Percentiles rank a stretch among this genome's conserved stretches.
These are phyloP conservation scores for Amphibalanus amphitrite DNA, from an alignment of 1,140 invertebrate species.

Conservation along the genomic window DNA sequence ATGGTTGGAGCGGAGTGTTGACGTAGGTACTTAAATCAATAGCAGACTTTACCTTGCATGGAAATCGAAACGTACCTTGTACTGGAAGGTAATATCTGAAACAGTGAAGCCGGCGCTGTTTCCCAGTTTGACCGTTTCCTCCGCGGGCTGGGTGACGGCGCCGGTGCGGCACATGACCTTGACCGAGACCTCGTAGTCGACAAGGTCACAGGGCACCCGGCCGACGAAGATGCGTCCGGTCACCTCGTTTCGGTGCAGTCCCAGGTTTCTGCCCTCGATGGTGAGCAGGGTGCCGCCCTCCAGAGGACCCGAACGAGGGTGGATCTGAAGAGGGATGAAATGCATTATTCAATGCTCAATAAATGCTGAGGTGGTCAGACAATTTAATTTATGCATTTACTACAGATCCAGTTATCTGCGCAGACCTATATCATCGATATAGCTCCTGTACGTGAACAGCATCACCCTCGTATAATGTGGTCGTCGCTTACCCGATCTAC, in stretches of 20 bases:
- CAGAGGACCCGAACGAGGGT: slow-evolving; percentile 79
- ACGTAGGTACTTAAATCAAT: too few species aligned
- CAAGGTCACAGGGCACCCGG: slow-evolving; percentile 65
- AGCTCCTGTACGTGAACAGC: too few species aligned
- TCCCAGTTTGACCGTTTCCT: neutral
- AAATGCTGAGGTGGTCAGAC: too few species aligned
- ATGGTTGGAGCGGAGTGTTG: too few species aligned
- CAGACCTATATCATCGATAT: too few species aligned
- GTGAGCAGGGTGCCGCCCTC: slow-evolving; percentile 91
- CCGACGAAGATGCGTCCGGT: slow-evolving; percentile 79
- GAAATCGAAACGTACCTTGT: neutral
- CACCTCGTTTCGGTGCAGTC: slow-evolving; percentile 74
- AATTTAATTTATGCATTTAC: too few species aligned
- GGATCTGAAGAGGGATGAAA: slow-evolving; percentile 40
- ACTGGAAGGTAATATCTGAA: neutral
- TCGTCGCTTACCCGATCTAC: slow-evolving; percentile 63
- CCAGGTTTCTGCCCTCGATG: slow-evolving; percentile 89
- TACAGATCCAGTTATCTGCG: too few species aligned
- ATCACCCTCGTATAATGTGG: neutral
- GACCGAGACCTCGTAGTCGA: slow-evolving; percentile 80
- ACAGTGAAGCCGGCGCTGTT: neutral
- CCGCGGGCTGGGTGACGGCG: neutral
- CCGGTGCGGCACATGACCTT: slow-evolving; percentile 74
- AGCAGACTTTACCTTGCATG: too few species aligned
- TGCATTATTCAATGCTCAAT: too few species aligned